phyloP scores from a whole-genome alignment of 2,797 vertebrate genomes.

The Iguana delicatissima region DNA sequence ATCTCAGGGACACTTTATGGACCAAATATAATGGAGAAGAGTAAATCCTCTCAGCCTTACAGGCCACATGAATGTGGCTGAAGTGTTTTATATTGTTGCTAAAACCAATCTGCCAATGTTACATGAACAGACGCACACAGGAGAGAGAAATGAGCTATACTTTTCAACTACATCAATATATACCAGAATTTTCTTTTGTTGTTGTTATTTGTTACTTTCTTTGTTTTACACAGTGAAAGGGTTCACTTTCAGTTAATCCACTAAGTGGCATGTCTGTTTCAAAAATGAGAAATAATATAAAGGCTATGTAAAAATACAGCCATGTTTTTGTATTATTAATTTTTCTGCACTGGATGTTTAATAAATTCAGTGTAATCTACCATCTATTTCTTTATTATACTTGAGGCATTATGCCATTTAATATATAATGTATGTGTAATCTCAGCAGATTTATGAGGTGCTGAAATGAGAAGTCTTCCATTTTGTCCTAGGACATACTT shows the following conservation, averaged over 20 bases:
- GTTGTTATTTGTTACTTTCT: background rate
- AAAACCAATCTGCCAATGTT: conserved; percentile 43
- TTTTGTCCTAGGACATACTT: background rate
- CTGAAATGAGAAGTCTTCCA: background rate
- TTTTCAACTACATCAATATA: conserved; percentile 25
- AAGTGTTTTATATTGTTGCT: conserved; percentile 30
- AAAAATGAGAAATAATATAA: conserved; percentile 21
- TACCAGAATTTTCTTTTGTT: conserved; percentile 35
- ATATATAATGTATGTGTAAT: background rate
- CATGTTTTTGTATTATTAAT: background rate
- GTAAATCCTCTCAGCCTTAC: conserved; percentile 43
- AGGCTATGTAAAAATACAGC: background rate
- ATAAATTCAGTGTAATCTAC: background rate
- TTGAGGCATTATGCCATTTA: conserved; percentile 7
- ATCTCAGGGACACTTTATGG: conserved; percentile 79
- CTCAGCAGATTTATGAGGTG: background rate
- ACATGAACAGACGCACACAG: conserved; percentile 44
- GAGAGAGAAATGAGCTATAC: conserved; percentile 28
- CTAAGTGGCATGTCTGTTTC: conserved; percentile 19
- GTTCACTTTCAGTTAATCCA: conserved; percentile 34
- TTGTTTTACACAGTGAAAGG: background rate
- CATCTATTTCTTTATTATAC: background rate
- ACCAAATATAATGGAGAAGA: conserved; percentile 49
- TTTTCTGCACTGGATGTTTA: background rate
- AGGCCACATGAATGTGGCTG: conserved; percentile 54